These are phyloP conservation scores for Pelobates fuscus DNA, from an alignment of 2,113 vertebrate species.

Conservation along the genomic window DNA sequence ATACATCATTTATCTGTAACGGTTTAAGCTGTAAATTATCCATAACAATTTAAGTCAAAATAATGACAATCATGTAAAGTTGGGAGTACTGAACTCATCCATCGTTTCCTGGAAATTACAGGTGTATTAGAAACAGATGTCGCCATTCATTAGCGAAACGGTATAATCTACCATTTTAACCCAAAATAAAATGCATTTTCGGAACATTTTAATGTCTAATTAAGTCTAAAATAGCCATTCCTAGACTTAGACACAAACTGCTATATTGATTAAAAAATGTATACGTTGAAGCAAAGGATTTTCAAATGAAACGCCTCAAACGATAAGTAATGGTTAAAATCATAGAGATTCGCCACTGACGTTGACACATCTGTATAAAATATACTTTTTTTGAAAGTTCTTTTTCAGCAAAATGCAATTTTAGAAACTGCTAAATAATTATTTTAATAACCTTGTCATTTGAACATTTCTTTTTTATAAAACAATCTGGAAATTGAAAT, in stretches of 20 bases:
- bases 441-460: conserved; percentile 24
- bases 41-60: background rate
- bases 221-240: background rate
- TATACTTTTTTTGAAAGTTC: background rate
- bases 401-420: background rate
- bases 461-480: background rate
- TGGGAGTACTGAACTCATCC: background rate
- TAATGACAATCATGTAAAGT: background rate
- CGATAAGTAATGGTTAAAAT: background rate
- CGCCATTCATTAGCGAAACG: background rate
- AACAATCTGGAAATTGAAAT: background rate
- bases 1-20: too few species aligned
- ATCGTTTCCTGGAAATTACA: background rate
- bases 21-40: background rate
- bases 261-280: too few species aligned
- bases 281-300: background rate
- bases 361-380: background rate
- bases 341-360: background rate
- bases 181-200: too few species aligned
- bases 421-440: background rate
- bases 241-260: too few species aligned
- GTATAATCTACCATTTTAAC: background rate
- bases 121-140: background rate
- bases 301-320: background rate
- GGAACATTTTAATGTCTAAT: background rate